A percentile compares a stretch with the other conserved stretches of the same genome.
phyloP scores from a whole-genome alignment of 2,888 invertebrate species.

The Sinopyrophorus schimmeli region DNA sequence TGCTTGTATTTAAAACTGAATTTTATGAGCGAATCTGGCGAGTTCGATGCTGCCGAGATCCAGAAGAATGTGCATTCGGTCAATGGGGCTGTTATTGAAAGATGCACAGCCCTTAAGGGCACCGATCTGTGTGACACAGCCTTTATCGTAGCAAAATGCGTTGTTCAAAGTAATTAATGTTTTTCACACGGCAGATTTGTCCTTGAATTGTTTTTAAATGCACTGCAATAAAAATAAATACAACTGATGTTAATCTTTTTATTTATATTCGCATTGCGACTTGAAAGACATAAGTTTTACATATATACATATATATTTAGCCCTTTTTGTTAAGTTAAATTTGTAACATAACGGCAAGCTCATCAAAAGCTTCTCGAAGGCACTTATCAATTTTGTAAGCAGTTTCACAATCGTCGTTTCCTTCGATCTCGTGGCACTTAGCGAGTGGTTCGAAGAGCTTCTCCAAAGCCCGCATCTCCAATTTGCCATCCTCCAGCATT shows the following conservation, averaged over 20 bases:
- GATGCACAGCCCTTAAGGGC: background rate
- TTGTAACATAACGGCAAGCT: background rate
- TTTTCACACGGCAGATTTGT: too few species aligned
- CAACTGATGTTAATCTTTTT: too few species aligned
- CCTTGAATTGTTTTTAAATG: too few species aligned
- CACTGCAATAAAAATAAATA: too few species aligned
- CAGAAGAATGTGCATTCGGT: too few species aligned
- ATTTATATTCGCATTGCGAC: too few species aligned
- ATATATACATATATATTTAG: too few species aligned
- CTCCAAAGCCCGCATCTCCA: background rate
- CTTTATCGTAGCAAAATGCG: background rate
- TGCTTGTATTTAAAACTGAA: background rate
- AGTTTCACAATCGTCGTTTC: slow-evolving; percentile 1
- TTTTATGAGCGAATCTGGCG: background rate
- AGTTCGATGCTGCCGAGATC: too few species aligned
- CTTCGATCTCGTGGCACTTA: background rate
- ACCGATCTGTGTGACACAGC: slow-evolving; percentile 2
- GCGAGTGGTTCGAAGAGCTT: background rate
- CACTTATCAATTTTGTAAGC: slow-evolving; percentile 6
- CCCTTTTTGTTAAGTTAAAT: too few species aligned
- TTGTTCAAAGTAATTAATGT: too few species aligned
- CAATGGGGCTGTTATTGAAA: too few species aligned
- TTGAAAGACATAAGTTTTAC: too few species aligned
- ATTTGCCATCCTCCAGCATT: background rate
- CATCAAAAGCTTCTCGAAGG: background rate